Evolutionary conservation across 2,888 invertebrate genomes (phyloP).

Genomic region (Nemoura dubitans): DNA sequence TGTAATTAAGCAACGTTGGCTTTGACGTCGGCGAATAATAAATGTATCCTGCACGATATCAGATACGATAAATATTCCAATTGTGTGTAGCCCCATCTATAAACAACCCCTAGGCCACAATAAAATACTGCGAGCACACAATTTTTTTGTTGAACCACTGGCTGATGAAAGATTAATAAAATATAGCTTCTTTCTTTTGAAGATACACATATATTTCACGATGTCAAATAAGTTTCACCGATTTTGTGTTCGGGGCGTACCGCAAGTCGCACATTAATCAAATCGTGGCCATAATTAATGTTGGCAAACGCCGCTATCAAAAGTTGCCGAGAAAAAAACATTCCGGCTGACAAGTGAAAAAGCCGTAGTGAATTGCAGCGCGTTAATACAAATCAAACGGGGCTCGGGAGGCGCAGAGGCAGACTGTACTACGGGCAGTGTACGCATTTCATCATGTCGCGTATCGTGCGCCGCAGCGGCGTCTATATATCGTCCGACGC

Average conservation of each 20-base stretch:
- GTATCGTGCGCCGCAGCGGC: neutral
- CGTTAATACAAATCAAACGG: slow-evolving; percentile 12
- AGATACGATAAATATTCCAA: neutral
- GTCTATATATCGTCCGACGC: no score
- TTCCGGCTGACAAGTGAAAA: neutral
- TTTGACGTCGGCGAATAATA: neutral
- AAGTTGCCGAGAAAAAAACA: neutral
- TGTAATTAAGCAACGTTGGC: neutral
- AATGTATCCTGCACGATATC: neutral
- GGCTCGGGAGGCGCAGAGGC: neutral
- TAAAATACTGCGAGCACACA: slow-evolving; percentile 12
- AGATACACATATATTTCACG: slow-evolving; percentile 38
- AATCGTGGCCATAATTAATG: slow-evolving; percentile 33
- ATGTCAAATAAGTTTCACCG: slow-evolving; percentile 38
- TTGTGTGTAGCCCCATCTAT: neutral
- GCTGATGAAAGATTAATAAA: slow-evolving; percentile 32
- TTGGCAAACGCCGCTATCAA: slow-evolving; percentile 21
- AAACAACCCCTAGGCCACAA: slow-evolving; percentile 7
- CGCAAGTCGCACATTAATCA: slow-evolving; percentile 29
- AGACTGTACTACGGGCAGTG: no score
- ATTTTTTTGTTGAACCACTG: neutral
- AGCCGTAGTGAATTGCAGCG: neutral
- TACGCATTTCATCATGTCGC: neutral
- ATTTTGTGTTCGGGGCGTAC: slow-evolving; percentile 30
- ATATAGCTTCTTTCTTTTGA: slow-evolving; percentile 32